Evolutionary conservation across 2,888 invertebrate genomes (phyloP), one percentile per base, ranked within the genome.

Genomic region (Dolomedes plantarius): DNA sequence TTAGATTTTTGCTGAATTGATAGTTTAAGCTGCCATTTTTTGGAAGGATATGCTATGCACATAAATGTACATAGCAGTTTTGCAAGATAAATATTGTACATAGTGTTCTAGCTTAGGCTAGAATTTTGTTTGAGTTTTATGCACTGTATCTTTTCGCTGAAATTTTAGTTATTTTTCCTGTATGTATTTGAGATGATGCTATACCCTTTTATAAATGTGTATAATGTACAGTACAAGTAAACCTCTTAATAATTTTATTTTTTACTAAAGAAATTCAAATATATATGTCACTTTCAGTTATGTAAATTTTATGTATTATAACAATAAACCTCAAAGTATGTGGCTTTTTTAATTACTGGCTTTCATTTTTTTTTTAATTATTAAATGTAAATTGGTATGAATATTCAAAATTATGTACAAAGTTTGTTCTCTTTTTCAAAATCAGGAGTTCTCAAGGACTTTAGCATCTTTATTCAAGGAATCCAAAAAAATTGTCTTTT

Each of bases 321-420:
- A 75, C 69, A 82, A 85, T 85, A 85, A 85, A 85, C 77, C 77
- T 85, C 77, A 85, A 83, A 83, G 83, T 85, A 85, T 77, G 77
- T 67, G 73, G 76, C 73, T 73, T 85, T 76, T 76, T 41, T 39
- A 62, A n/a, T n/a, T n/a, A n/a, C n/a, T n/a, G n/a, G n/a, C n/a
- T n/a, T n/a, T n/a, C n/a, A n/a, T n/a, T n/a, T n/a, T n/a, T n/a
- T n/a, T n/a, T n/a, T n/a, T n/a, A n/a, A n/a, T n/a, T n/a, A n/a
- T n/a, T n/a, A n/a, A n/a, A n/a, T n/a, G n/a, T n/a, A n/a, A n/a
- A n/a, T n/a, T n/a, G n/a, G n/a, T n/a, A n/a, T n/a, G n/a, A n/a
- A n/a, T n/a, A n/a, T n/a, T n/a, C n/a, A n/a, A n/a, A n/a, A n/a
- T n/a, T n/a, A n/a, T n/a, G n/a, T n/a, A n/a, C n/a, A n/a, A n/a